Evolutionary conservation across 1,140 invertebrate species (phyloP).

Genomic region (Drosophila eugracilis): DNA sequence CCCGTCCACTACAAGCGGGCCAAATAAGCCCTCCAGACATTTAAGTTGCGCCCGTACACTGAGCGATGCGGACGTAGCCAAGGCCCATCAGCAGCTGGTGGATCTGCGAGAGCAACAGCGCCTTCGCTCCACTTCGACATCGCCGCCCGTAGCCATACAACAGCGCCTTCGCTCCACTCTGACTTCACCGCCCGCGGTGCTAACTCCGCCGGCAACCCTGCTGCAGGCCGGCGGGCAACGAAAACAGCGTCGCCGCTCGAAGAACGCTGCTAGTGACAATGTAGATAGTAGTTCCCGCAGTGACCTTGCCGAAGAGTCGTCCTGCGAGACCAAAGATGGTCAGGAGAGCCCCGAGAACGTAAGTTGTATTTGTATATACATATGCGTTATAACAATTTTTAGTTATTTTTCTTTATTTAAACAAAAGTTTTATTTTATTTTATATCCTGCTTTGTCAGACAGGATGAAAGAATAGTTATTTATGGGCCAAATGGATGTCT

Average conservation of each 20-base stretch:
- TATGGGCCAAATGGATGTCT: no score
- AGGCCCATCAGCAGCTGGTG: constrained; percentile 48
- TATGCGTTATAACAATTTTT: no score
- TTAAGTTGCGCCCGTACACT: constrained; percentile 1
- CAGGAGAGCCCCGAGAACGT: constrained; percentile 39
- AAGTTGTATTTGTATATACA: no score
- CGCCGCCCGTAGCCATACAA: no score
- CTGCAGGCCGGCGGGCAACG: constrained; percentile 5
- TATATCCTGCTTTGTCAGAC: no score
- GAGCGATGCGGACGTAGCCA: constrained; percentile 37
- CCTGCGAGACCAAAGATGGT: constrained; percentile 28
- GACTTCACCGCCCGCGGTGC: neutral
- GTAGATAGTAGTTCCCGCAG: constrained; percentile 7
- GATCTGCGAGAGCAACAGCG: constrained; percentile 40
- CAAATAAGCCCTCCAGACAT: constrained; percentile 7
- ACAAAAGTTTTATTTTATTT: no score
- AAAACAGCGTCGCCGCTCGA: constrained; percentile 20
- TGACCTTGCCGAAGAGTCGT: constrained; percentile 12
- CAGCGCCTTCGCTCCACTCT: constrained; percentile 11
- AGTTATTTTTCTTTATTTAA: no score
- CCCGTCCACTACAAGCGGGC: neutral
- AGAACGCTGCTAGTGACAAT: constrained; percentile 4
- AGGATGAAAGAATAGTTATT: no score
- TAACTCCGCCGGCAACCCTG: neutral
- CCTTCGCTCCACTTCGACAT: constrained; percentile 2